Evolutionary conservation across 2,888 invertebrate species (phyloP).

Genomic region (Drosophila birchii): DNA sequence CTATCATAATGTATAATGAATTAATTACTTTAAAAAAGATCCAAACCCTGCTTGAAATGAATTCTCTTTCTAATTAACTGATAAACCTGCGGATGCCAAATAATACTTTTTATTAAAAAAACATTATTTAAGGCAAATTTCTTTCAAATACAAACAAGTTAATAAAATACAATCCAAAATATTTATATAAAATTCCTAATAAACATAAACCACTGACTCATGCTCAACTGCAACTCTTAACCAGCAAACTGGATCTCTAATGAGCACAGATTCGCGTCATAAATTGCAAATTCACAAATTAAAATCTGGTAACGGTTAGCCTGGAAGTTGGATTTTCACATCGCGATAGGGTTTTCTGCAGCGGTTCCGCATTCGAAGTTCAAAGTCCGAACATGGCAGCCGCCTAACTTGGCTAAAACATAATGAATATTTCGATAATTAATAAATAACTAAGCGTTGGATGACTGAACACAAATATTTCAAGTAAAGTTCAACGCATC

Average conservation of each 20-base stretch:
- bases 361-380: conserved; percentile 64
- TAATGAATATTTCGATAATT: conserved; percentile 64
- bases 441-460: conserved; percentile 54
- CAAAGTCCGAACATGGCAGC: conserved; percentile 24
- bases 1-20: not conserved
- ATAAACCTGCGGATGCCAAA: not conserved
- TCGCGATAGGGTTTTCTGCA: conserved; percentile 17
- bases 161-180: not conserved
- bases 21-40: not conserved
- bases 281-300: not conserved
- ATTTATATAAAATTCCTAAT: not conserved
- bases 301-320: conserved; percentile 6
- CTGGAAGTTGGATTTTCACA: conserved; percentile 8
- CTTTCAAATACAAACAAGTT: not conserved
- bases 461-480: conserved; percentile 64
- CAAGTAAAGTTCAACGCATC: conserved; percentile 67
- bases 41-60: not conserved
- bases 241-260: not conserved
- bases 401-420: conserved; percentile 16
- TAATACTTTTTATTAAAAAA: not conserved
- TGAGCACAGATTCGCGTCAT: not conserved
- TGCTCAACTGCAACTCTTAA: conserved; percentile 17
- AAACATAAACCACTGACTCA: conserved; percentile 8
- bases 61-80: not conserved
- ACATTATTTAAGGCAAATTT: not conserved